Percentiles rank a stretch among this genome's conserved stretches.
Conservation (phyloP, 2,888 invertebrate genomes). For the Trichopoda pennipes region DNA sequence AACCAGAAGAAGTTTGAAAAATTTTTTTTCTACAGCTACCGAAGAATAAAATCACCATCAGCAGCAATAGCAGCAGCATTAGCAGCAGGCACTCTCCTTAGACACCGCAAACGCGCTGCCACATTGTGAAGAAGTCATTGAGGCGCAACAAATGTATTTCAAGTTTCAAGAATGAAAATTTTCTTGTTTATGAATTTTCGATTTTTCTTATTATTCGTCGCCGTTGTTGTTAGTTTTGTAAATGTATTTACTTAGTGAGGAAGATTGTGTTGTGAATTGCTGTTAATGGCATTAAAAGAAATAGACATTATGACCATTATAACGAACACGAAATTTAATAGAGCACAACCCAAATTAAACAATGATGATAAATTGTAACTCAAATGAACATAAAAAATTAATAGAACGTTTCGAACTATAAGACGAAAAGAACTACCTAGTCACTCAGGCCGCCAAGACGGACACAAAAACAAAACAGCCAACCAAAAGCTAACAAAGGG, state of each 20-base stretch:
- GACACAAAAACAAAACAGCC: background rate
- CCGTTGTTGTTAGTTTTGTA: background rate
- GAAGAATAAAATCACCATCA: conserved; percentile 9
- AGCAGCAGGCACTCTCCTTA: conserved; percentile 15
- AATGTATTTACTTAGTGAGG: conserved; percentile 22
- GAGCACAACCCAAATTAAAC: conserved; percentile 68
- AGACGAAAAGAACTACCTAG: conserved; percentile 18
- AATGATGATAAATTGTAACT: conserved; percentile 66
- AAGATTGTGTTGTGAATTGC: conserved; percentile 51
- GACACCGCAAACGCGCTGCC: conserved; percentile 7
- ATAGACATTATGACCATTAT: conserved; percentile 67
- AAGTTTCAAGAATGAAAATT: conserved; percentile 24
- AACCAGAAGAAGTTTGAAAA: conserved; percentile 53
- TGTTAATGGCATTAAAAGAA: conserved; percentile 63
- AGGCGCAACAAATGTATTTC: conserved; percentile 61
- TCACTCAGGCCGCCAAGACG: conserved; percentile 15
- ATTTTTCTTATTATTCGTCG: conserved; percentile 28
- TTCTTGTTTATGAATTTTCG: background rate
- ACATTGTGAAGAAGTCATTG: conserved; percentile 52
- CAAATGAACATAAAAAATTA: conserved; percentile 62
- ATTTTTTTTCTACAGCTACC: conserved; percentile 29
- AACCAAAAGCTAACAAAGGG: conserved; percentile 33
- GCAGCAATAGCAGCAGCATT: conserved; percentile 9
- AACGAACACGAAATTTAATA: conserved; percentile 64
- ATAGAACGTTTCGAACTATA: conserved; percentile 63